Conservation (phyloP, 2,888 invertebrate genomes). For the Andricus curvator region DNA sequence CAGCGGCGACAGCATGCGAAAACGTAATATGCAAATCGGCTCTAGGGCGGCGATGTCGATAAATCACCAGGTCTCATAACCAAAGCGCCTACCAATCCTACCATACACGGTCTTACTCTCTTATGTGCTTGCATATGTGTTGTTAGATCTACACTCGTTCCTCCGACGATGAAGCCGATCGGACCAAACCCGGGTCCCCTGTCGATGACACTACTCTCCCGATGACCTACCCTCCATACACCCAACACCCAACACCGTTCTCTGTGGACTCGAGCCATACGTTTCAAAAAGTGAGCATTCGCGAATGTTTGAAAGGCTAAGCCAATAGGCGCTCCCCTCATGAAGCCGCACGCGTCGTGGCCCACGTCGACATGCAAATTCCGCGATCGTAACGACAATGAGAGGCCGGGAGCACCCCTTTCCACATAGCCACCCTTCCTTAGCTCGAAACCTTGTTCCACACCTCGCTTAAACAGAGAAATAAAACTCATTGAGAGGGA, state of each 20-base stretch:
- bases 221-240: conserved; percentile 24
- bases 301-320: conserved; percentile 32
- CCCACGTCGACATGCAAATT: conserved; percentile 67
- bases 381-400: conserved; percentile 62
- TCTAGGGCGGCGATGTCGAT: conserved; percentile 65
- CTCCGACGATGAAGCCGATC: conserved; percentile 28
- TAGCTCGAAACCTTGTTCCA: conserved; percentile 11
- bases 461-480: neutral
- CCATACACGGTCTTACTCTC: conserved; percentile 23
- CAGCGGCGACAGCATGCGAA: conserved; percentile 55
- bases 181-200: conserved; percentile 33
- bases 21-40: conserved; percentile 65
- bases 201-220: conserved; percentile 55
- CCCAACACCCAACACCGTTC: neutral
- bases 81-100: conserved; percentile 55
- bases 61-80: conserved; percentile 69
- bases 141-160: neutral
- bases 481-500: neutral
- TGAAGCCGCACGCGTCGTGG: conserved; percentile 29
- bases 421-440: conserved; percentile 41
- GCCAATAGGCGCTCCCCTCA: conserved; percentile 34
- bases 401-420: conserved; percentile 51
- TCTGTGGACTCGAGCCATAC: conserved; percentile 15
- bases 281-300: conserved; percentile 32
- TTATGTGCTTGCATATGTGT: neutral